Conservation (phyloP, 2,797 vertebrate species). For the Anguilla megastoma region DNA sequence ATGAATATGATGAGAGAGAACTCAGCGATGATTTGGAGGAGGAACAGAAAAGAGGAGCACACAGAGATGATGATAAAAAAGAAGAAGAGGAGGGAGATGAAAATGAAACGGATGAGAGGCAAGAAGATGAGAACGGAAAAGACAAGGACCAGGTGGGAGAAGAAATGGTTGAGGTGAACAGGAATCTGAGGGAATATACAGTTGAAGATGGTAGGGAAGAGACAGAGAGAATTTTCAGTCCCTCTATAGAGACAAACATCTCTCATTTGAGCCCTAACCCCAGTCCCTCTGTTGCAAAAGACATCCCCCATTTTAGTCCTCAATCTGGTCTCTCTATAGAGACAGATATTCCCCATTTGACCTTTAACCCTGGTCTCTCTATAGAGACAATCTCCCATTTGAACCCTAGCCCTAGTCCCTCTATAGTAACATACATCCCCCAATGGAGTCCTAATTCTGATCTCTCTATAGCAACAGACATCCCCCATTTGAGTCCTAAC, state of each 20-base stretch:
- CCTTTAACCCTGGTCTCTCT: not conserved
- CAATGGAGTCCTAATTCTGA: too few relatives aligned
- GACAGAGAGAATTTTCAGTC: not conserved
- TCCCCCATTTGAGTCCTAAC: too few relatives aligned
- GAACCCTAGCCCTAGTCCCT: not conserved
- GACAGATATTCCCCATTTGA: slow-evolving; percentile 6
- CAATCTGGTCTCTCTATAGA: not conserved
- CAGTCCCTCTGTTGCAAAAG: not conserved
- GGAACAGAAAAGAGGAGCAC: slow-evolving; percentile 11
- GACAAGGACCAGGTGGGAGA: not conserved
- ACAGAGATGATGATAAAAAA: not conserved
- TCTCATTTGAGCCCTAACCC: not conserved
- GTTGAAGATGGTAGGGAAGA: not conserved
- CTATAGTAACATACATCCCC: not conserved
- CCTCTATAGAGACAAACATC: not conserved
- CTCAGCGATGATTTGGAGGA: not conserved
- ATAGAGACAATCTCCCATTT: not conserved
- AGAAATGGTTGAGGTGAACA: not conserved
- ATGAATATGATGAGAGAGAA: slow-evolving; percentile 9
- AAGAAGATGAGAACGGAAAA: slow-evolving; percentile 17
- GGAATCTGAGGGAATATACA: not conserved
- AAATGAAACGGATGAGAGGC: slow-evolving; percentile 22
- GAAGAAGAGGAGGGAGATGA: slow-evolving; percentile 54
- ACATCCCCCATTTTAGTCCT: slow-evolving; percentile 7
- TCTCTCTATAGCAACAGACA: too few relatives aligned